These are phyloP conservation scores for Copidosoma floridanum DNA, from an alignment of 1,140 invertebrate genomes.

Conservation along the genomic window DNA sequence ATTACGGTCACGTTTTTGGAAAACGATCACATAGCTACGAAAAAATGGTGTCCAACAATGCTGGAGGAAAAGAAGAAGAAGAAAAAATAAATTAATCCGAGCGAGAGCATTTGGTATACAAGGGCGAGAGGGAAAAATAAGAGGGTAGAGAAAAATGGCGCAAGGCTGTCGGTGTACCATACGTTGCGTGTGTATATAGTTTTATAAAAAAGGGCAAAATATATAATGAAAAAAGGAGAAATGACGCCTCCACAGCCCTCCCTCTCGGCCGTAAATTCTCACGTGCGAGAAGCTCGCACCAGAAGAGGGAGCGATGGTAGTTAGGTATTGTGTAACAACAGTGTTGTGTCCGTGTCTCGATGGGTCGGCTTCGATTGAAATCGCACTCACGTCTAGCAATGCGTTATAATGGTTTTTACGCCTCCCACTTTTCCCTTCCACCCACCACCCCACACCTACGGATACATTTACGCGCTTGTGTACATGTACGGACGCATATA, in stretches of 20 bases:
- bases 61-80: too few species aligned
- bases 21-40: too few species aligned
- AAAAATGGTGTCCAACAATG: too few species aligned
- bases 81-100: background rate
- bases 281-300: constrained; percentile 5
- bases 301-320: background rate
- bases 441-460: too few species aligned
- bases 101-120: too few species aligned
- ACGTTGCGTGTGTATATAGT: too few species aligned
- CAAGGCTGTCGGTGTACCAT: too few species aligned
- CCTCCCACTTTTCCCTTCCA: too few species aligned
- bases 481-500: too few species aligned
- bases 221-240: background rate
- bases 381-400: constrained; percentile 36
- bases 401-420: constrained; percentile 45
- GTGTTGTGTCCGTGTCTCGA: too few species aligned
- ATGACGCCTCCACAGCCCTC: constrained; percentile 19
- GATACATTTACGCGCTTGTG: too few species aligned
- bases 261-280: constrained; percentile 34
- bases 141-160: background rate
- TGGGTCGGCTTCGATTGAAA: constrained; percentile 42
- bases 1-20: too few species aligned
- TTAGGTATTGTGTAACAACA: background rate
- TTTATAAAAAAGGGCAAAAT: background rate
- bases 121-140: background rate